A percentile compares a stretch with the other conserved stretches of the same genome.
These are phyloP conservation scores for Drosophila paramelanica DNA, from an alignment of 2,888 invertebrate species.

Conservation along the genomic window DNA sequence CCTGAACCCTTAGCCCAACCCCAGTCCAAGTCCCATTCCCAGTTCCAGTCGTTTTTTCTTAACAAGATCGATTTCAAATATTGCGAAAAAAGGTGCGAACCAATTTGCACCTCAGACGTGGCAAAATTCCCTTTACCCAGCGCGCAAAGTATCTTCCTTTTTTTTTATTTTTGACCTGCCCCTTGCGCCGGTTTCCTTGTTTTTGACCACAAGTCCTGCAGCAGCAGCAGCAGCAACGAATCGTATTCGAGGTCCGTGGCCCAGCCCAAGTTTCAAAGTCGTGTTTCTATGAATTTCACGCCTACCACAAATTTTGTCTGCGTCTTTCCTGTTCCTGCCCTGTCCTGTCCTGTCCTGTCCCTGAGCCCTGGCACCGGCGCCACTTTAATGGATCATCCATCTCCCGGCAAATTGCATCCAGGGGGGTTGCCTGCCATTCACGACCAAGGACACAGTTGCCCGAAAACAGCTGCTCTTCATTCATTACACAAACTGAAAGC, in stretches of 20 bases:
- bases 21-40: slow-evolving; percentile 24
- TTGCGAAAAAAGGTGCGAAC: slow-evolving; percentile 78
- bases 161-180: slow-evolving; percentile 3
- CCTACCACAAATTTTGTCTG: slow-evolving; percentile 55
- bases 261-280: slow-evolving; percentile 42
- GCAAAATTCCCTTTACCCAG: slow-evolving; percentile 53
- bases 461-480: slow-evolving; percentile 41
- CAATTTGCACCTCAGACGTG: slow-evolving; percentile 80
- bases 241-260: slow-evolving; percentile 2
- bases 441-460: slow-evolving; percentile 17
- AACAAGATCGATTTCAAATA: slow-evolving; percentile 79
- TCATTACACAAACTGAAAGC: slow-evolving; percentile 15
- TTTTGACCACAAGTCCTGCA: slow-evolving; percentile 43
- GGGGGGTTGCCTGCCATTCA: slow-evolving; percentile 9
- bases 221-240: slow-evolving; percentile 7
- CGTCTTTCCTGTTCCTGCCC: slow-evolving; percentile 12
- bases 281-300: slow-evolving; percentile 79
- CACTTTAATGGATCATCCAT: slow-evolving; percentile 69
- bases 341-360: slow-evolving; percentile 11
- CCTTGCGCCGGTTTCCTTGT: not conserved
- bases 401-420: slow-evolving; percentile 20
- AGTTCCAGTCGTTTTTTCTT: slow-evolving; percentile 28
- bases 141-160: slow-evolving; percentile 8
- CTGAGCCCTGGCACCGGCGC: slow-evolving; percentile 47
- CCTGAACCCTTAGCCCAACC: slow-evolving; percentile 16